phyloP scores from a whole-genome alignment of 2,888 invertebrate species.

The Dermolepida albohirtum region DNA sequence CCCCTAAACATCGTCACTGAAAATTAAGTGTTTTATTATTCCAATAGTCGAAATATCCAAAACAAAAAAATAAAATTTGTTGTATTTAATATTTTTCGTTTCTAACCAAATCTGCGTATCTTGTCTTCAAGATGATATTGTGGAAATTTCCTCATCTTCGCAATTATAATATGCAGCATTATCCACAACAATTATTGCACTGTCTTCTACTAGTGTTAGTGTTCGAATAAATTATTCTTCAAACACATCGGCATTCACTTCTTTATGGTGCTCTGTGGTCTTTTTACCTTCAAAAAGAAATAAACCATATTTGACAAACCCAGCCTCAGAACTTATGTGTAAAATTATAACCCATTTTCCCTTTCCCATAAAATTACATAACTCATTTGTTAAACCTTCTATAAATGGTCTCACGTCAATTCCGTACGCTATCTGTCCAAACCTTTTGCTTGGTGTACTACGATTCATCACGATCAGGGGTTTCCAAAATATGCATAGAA shows the following conservation, averaged over 20 bases:
- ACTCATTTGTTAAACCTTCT: no score
- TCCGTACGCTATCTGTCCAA: no score
- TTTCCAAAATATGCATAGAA: no score
- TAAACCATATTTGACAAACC: neutral
- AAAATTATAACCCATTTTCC: neutral
- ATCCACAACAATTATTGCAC: slow-evolving; percentile 37
- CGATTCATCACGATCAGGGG: no score
- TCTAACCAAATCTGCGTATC: neutral
- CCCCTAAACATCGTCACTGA: no score
- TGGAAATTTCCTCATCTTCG: slow-evolving; percentile 11
- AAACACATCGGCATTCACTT: slow-evolving; percentile 30
- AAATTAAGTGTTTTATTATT: no score
- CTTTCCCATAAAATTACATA: neutral
- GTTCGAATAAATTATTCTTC: slow-evolving; percentile 26
- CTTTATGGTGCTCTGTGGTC: slow-evolving; percentile 7
- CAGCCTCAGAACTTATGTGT: neutral
- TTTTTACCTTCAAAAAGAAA: slow-evolving; percentile 6
- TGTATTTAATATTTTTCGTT: no score
- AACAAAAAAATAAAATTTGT: no score
- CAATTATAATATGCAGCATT: slow-evolving; percentile 16
- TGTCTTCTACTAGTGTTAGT: slow-evolving; percentile 14
- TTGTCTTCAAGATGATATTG: neutral
- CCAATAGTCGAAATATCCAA: no score
- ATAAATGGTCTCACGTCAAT: no score
- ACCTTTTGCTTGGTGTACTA: no score